Conservation (phyloP, 2,113 vertebrate genomes). For the Syrmaticus mikado region DNA sequence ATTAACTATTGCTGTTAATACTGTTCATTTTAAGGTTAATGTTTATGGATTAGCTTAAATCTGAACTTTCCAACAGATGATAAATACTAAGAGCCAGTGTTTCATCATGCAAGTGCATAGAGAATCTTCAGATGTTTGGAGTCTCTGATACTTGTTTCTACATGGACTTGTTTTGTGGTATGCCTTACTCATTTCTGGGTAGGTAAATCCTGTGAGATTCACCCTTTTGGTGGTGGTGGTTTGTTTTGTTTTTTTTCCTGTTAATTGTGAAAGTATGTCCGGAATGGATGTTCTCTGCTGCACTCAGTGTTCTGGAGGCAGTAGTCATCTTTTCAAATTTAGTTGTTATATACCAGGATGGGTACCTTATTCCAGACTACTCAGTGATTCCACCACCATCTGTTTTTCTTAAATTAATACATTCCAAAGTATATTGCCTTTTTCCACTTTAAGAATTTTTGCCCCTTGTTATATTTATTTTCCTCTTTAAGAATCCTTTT, state of each 20-base stretch:
- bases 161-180: neutral
- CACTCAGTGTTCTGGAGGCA: neutral
- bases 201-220: neutral
- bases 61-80: neutral
- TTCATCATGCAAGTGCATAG: neutral
- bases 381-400: neutral
- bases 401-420: neutral
- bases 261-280: neutral
- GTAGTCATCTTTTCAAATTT: neutral
- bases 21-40: slow-evolving; percentile 49
- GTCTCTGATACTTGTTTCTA: neutral
- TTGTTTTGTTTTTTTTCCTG: neutral
- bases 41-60: slow-evolving; percentile 16
- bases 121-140: neutral
- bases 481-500: neutral
- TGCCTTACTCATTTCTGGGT: neutral
- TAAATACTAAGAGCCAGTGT: slow-evolving; percentile 29
- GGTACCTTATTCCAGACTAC: neutral
- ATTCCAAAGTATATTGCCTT: neutral
- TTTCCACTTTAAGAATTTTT: neutral
- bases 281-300: neutral
- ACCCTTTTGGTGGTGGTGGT: neutral
- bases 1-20: slow-evolving; percentile 10
- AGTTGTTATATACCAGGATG: neutral
- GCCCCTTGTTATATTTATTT: neutral